phyloP scores from a whole-genome alignment of 1,140 invertebrate genomes.

The Druon quercuslanigerum region DNA sequence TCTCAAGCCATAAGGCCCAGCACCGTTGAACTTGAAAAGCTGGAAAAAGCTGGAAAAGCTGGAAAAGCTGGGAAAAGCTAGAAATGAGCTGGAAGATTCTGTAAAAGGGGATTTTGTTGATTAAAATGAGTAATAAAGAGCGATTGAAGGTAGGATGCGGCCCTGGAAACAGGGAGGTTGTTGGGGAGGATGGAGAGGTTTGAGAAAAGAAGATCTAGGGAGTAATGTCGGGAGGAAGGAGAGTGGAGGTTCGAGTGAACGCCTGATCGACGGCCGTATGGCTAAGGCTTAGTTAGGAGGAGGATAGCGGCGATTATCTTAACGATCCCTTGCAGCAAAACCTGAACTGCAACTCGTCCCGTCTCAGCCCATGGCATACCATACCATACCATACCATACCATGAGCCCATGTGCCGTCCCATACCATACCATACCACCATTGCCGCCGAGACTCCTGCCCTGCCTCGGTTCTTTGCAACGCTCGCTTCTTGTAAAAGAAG shows the following conservation, averaged over 20 bases:
- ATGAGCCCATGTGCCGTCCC: slow-evolving; percentile 35
- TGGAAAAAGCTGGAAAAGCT: too few relatives aligned
- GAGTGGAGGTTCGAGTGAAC: slow-evolving; percentile 39
- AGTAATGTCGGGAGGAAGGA: slow-evolving; percentile 38
- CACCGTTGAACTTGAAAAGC: too few relatives aligned
- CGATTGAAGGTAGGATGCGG: slow-evolving; percentile 9
- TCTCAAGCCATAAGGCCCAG: too few relatives aligned
- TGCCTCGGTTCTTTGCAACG: background rate
- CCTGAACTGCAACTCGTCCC: slow-evolving; percentile 72
- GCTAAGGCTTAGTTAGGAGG: slow-evolving; percentile 72
- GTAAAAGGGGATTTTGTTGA: too few relatives aligned
- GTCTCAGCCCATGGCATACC: slow-evolving; percentile 49
- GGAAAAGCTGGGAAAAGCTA: too few relatives aligned
- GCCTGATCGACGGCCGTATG: slow-evolving; percentile 42
- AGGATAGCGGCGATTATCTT: slow-evolving; percentile 74
- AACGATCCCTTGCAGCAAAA: slow-evolving; percentile 74
- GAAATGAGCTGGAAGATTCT: too few relatives aligned
- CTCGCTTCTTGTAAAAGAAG: slow-evolving; percentile 48
- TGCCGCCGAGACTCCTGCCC: background rate
- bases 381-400: slow-evolving; percentile 37
- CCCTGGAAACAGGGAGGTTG: slow-evolving; percentile 36
- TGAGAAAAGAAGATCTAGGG: slow-evolving; percentile 31
- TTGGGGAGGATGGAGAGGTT: slow-evolving; percentile 29
- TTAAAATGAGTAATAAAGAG: background rate
- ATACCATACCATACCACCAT: slow-evolving; percentile 30